Percentiles rank a stretch among this genome's conserved stretches.
Evolutionary conservation across 2,113 vertebrate genomes (phyloP).

Genomic region (Procavia capensis): DNA sequence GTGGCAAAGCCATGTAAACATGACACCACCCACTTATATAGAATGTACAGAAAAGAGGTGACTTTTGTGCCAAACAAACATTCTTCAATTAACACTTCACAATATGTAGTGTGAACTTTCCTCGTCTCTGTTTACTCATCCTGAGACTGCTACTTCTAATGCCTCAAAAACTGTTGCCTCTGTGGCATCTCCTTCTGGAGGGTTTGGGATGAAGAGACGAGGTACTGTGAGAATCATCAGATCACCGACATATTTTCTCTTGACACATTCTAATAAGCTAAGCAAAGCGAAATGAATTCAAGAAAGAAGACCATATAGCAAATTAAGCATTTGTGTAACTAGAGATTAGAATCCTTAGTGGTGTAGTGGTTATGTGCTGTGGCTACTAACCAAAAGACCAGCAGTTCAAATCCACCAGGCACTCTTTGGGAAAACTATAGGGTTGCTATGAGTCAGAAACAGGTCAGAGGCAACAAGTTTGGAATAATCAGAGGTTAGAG

Average conservation of each 20-base stretch:
- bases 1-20: slow-evolving; percentile 50
- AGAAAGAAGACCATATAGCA: not conserved
- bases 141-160: slow-evolving; percentile 77
- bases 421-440: too few species aligned
- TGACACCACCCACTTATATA: slow-evolving; percentile 60
- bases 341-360: not conserved
- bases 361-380: too few species aligned
- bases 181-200: slow-evolving; percentile 41
- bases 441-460: too few species aligned
- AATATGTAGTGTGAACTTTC: slow-evolving; percentile 74
- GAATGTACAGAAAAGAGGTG: slow-evolving; percentile 62
- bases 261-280: not conserved
- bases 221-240: not conserved
- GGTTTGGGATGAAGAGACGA: not conserved
- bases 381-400: too few species aligned
- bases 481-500: not conserved
- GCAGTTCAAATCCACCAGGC: too few species aligned
- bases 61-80: slow-evolving; percentile 67
- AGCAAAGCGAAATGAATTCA: not conserved
- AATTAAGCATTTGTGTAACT: not conserved
- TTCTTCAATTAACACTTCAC: slow-evolving; percentile 73
- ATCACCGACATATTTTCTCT: not conserved
- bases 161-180: slow-evolving; percentile 68
- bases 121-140: slow-evolving; percentile 76
- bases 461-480: too few species aligned